Evolutionary conservation across 30 jellyfish, hydroid and myxozoan genomes (phyloP).

Genomic region (Aurelia aurita complex sp. Pacific): DNA sequence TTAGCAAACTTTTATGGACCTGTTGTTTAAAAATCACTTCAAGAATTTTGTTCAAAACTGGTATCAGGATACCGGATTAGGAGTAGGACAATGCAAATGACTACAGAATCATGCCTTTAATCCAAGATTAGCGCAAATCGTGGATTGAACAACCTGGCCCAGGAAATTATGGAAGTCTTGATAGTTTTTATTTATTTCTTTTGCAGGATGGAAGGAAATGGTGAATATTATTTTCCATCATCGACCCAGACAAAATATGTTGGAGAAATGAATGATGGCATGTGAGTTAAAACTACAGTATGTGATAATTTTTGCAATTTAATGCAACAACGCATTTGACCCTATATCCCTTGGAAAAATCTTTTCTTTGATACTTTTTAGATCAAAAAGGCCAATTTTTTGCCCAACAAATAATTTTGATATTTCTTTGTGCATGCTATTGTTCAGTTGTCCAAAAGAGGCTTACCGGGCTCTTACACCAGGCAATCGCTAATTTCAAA

Average conservation of each 20-base stretch:
- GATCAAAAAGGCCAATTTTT: too few species aligned
- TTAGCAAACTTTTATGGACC: background rate
- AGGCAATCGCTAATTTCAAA: too few species aligned
- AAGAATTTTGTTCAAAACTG: background rate
- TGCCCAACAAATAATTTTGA: too few species aligned
- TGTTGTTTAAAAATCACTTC: background rate
- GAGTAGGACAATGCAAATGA: too few species aligned
- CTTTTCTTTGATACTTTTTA: background rate
- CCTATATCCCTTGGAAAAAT: background rate
- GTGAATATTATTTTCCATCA: slow-evolving; percentile 77
- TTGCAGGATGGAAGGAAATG: slow-evolving; percentile 86
- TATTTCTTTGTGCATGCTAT: too few species aligned
- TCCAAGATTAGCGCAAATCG: too few species aligned
- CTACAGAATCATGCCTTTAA: too few species aligned
- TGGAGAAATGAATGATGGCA: slow-evolving; percentile 95
- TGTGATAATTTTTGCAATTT: background rate
- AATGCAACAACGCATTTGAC: background rate
- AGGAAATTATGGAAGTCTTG: too few species aligned
- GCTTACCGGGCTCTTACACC: too few species aligned
- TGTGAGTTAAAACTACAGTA: slow-evolving; percentile 23
- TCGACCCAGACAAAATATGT: slow-evolving; percentile 78
- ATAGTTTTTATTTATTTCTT: background rate
- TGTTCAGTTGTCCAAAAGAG: too few species aligned
- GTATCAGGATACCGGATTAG: too few species aligned
- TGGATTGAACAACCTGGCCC: too few species aligned